Evolutionary conservation across 2,888 invertebrate species (phyloP).

Genomic region (Eudemis profundana): DNA sequence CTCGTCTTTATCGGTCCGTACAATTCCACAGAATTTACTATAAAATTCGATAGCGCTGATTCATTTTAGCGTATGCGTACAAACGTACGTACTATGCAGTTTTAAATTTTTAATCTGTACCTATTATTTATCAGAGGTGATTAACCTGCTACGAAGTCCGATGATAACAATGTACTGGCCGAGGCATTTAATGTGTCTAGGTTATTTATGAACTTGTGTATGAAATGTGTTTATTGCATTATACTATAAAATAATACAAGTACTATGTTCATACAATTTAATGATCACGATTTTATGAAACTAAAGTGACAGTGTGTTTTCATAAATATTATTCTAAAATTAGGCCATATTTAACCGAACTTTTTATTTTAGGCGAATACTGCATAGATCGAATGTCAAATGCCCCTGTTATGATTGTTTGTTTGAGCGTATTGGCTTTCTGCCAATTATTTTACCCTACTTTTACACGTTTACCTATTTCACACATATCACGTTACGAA

Average conservation of each 20-base stretch:
- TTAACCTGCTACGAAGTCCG: slow-evolving; percentile 22
- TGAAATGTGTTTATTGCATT: too few species aligned
- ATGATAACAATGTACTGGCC: slow-evolving; percentile 1
- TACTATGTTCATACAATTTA: slow-evolving; percentile 13
- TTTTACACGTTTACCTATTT: slow-evolving; percentile 6
- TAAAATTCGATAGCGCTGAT: slow-evolving; percentile 17
- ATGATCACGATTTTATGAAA: not conserved
- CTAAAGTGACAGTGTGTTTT: slow-evolving; percentile 4
- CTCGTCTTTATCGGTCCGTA: slow-evolving; percentile 6
- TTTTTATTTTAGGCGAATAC: slow-evolving; percentile 18
- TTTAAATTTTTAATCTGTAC: slow-evolving; percentile 21
- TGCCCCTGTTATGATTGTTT: slow-evolving; percentile 6
- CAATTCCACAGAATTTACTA: slow-evolving; percentile 39
- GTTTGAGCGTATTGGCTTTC: slow-evolving; percentile 18
- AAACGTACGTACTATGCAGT: slow-evolving; percentile 22
- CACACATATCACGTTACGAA: slow-evolving; percentile 7
- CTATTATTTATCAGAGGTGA: slow-evolving; percentile 38
- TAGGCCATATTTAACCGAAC: not conserved
- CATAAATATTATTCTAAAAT: not conserved
- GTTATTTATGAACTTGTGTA: not conserved
- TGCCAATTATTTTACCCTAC: slow-evolving; percentile 16
- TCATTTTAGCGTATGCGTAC: slow-evolving; percentile 27
- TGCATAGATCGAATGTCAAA: not conserved
- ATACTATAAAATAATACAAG: not conserved
- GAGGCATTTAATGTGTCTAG: slow-evolving; percentile 1